These are phyloP conservation scores for Clistopyga incitator DNA, from an alignment of 2,888 invertebrate species.

Conservation along the genomic window DNA sequence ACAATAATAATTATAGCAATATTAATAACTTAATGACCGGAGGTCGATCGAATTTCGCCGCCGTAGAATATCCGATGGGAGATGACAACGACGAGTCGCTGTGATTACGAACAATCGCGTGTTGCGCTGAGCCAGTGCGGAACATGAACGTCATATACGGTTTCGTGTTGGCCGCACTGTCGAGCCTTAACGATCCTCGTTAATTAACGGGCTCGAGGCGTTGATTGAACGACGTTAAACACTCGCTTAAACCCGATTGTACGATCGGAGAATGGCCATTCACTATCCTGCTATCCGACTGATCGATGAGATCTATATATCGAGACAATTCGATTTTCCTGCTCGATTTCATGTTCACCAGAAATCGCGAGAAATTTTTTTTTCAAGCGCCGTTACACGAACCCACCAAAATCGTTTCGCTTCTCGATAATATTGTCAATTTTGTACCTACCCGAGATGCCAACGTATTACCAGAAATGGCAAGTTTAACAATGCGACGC, in stretches of 20 bases:
- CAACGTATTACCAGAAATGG: constrained; percentile 2
- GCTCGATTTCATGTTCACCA: background rate
- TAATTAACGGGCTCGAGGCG: constrained; percentile 51
- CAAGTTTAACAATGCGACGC: background rate
- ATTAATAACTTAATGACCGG: constrained; percentile 23
- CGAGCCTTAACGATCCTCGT: constrained; percentile 40
- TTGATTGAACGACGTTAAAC: constrained; percentile 54
- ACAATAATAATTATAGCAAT: constrained; percentile 7
- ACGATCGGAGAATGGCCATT: constrained; percentile 23
- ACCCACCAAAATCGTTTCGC: background rate
- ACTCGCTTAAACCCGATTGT: constrained; percentile 45
- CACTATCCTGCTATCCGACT: background rate
- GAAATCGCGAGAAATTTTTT: background rate
- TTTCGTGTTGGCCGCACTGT: constrained; percentile 22
- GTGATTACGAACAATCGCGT: constrained; percentile 32
- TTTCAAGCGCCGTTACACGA: background rate
- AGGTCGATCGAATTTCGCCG: background rate
- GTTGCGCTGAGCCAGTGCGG: background rate
- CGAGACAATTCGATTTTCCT: background rate
- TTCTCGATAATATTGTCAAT: background rate
- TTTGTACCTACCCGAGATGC: background rate
- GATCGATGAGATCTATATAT: constrained; percentile 1
- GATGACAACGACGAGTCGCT: constrained; percentile 31
- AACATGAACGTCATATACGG: background rate
- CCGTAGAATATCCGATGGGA: constrained; percentile 14